Base-by-base conservation (phyloP, 2,113 vertebrate species). In the Silurus asotus region DNA sequence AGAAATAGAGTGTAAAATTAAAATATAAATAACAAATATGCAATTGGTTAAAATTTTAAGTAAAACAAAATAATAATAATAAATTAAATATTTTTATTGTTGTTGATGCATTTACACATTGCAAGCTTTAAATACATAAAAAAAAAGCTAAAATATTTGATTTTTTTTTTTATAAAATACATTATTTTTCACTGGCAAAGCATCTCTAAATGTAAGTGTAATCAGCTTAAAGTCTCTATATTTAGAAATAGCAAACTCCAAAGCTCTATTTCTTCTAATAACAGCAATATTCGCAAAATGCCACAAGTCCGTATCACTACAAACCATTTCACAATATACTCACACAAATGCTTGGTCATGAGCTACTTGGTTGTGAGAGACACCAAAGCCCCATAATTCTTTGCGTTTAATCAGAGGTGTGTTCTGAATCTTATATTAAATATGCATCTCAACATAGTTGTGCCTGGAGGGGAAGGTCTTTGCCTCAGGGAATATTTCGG, bases 391-490 rank as follows among this genome's bases (percentile, higher is more conserved):
- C 56, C 61, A 69, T 82, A 85, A 70, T 87, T 64, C 84, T 70
- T 62, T 62, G 85, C 48, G 59, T 81, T 77, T 79, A 74, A 83
- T 91, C 81, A 82, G 49, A 45, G 75, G 62, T 79, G 69, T 82
- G 82, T 76, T 83, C 83, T 72, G 86, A 88, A 89, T 88, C 83
- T 65, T 53, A 51, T 88, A 90, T 90, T 86, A 92, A 90, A 90
- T 87, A 90, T 90, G 81, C 85, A 91, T 80, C 86, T 83, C 89
- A 89, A 75, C 88, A 83, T 89, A 86, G 87, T 62, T 62, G 85
- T 86, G 88, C 79, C 83, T 76, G 79, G 79, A 75, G 88, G 81
- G 37, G 80, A 11, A 85, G 85, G 79, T 77, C 67, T 75, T 37
- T 25, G 85, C 90, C 87, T 89, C 65, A 19, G 89, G 88, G 90